Conservation (phyloP, 2,113 vertebrate genomes). For the Smithornis capensis region DNA sequence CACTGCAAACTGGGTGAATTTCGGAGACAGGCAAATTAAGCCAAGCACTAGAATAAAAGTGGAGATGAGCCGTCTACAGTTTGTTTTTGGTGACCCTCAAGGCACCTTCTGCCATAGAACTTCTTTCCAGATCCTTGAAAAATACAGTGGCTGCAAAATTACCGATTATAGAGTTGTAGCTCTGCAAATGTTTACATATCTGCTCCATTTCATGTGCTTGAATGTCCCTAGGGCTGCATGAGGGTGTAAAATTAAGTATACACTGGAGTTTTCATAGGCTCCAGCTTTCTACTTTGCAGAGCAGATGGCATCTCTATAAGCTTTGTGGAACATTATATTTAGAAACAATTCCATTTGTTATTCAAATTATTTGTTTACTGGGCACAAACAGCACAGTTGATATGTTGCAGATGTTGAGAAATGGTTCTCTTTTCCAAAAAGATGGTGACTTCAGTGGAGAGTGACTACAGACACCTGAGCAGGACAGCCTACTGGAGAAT, state of each 20-base stretch:
- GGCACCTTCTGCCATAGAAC: background rate
- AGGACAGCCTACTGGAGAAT: background rate
- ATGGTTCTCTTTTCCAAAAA: background rate
- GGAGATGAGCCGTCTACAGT: constrained; percentile 10
- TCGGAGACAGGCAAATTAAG: background rate
- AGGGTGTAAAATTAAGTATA: constrained; percentile 12
- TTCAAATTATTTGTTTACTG: constrained; percentile 33
- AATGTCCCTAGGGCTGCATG: background rate
- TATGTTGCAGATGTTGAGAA: background rate
- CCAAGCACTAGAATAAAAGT: background rate
- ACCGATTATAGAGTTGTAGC: background rate
- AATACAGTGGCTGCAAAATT: constrained; percentile 8
- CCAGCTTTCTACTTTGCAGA: constrained; percentile 26
- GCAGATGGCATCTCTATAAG: constrained; percentile 44
- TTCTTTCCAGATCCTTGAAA: constrained; percentile 5
- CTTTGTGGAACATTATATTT: constrained; percentile 35
- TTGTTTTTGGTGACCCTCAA: constrained; percentile 8
- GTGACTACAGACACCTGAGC: background rate
- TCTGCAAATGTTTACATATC: constrained; percentile 32
- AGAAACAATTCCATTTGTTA: constrained; percentile 48
- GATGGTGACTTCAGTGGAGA: background rate
- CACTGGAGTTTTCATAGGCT: background rate
- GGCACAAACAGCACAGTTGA: background rate
- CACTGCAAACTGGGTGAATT: background rate
- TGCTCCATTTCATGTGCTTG: background rate